Evolutionary conservation across 2,888 invertebrate genomes (phyloP).

Genomic region (Tholera decimalis): DNA sequence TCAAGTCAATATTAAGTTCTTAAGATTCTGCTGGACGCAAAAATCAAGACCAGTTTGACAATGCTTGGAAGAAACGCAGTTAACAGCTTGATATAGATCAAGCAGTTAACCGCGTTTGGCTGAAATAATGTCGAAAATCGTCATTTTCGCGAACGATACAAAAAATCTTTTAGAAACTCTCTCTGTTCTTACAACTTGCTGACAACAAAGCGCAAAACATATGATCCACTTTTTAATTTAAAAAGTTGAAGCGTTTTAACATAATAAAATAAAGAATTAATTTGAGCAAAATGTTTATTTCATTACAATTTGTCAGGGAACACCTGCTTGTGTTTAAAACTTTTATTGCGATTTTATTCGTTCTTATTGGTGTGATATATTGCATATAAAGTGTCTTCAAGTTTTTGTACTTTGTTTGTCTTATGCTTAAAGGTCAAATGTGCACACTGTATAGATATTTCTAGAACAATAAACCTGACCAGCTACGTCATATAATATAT

Average conservation of each 20-base stretch:
- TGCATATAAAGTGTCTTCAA: constrained; percentile 12
- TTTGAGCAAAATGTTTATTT: constrained; percentile 59
- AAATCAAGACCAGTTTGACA: not conserved
- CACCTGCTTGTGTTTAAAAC: constrained; percentile 52
- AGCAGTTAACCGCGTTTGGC: not conserved
- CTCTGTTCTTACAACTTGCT: not conserved
- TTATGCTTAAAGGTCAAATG: not conserved
- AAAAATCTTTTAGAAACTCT: too few relatives aligned
- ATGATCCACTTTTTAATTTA: constrained; percentile 44
- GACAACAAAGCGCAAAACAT: constrained; percentile 6
- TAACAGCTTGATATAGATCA: too few relatives aligned
- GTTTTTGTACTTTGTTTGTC: not conserved
- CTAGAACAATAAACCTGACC: too few relatives aligned
- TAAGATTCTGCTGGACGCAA: not conserved
- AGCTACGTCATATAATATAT: too few relatives aligned
- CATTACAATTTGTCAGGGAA: constrained; percentile 52
- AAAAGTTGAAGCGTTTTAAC: constrained; percentile 57
- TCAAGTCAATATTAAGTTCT: too few relatives aligned
- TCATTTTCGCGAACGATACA: not conserved
- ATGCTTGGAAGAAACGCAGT: not conserved
- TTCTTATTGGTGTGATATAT: constrained; percentile 43
- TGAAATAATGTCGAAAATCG: not conserved
- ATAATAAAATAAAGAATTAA: constrained; percentile 55
- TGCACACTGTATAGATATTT: too few relatives aligned
- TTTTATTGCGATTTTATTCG: constrained; percentile 47